These are phyloP conservation scores for Eupeodes luniger DNA, from an alignment of 2,888 invertebrate species.

Conservation along the genomic window DNA sequence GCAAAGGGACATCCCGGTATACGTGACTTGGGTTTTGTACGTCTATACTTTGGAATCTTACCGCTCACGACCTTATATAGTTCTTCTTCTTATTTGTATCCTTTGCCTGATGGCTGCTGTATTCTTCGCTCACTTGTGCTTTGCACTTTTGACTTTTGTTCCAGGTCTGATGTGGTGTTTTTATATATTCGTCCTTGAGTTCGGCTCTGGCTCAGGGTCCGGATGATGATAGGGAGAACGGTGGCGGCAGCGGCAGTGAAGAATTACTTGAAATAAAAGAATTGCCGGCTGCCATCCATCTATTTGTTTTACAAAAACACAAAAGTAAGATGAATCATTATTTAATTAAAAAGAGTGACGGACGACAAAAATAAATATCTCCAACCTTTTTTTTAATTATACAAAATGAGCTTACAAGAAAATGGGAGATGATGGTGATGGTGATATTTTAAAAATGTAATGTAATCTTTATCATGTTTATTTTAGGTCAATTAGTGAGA, in stretches of 20 bases:
- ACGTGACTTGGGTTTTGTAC: constrained; percentile 73
- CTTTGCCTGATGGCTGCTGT: constrained; percentile 45
- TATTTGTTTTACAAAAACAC: constrained; percentile 63
- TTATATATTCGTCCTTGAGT: constrained; percentile 31
- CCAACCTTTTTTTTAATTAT: neutral
- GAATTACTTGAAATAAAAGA: constrained; percentile 50
- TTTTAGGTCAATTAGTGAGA: too few species aligned
- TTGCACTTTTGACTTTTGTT: constrained; percentile 57
- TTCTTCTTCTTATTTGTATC: constrained; percentile 61
- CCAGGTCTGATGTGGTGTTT: constrained; percentile 39
- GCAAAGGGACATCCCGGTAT: constrained; percentile 71
- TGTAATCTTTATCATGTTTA: too few species aligned
- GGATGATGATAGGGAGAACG: constrained; percentile 21
- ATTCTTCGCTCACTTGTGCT: constrained; percentile 57
- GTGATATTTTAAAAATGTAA: neutral
- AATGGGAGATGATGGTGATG: neutral
- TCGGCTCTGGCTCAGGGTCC: neutral
- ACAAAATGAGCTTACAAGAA: neutral
- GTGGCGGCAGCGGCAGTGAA: neutral
- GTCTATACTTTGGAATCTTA: constrained; percentile 28
- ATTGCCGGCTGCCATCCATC: constrained; percentile 33
- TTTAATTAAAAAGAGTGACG: constrained; percentile 67
- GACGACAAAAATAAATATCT: neutral
- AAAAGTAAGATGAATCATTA: constrained; percentile 68
- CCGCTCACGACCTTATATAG: constrained; percentile 71